Evolutionary conservation across 2,888 invertebrate species (phyloP), one percentile per base, ranked within the genome.

Genomic region (Mechanitis mazaeus): DNA sequence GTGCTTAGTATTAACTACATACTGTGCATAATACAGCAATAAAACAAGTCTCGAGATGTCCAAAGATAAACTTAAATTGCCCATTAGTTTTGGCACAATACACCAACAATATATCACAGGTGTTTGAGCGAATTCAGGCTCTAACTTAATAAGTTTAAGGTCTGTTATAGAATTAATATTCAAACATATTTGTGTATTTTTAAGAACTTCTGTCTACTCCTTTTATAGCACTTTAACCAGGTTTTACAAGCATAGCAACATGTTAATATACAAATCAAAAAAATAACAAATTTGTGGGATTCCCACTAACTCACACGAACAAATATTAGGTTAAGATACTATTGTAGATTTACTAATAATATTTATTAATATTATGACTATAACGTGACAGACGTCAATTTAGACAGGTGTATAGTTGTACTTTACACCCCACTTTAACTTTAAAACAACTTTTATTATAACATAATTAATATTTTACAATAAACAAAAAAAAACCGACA

Each of bases 21-120:
- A 67, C 78, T 77, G 9, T 67, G 69, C 73, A 80, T 79, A 80
- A 81, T 77, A 68, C 61, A 68, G 72, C 74, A 69, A 78, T 78
- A 78, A 76, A 70, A 71, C 75, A 55, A 64, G 69, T 72, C 74
- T 77, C 68, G 59, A 77, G 87, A 87, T 87, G 78, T 79, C 73
- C 64, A 55, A 55, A 76, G 87, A 87, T 87, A 78, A 75, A 66
- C 55, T 72, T 72, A 78, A 83, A 83, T 80, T 74, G 77, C 74
- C 81, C 80, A 84, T 85, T 84, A 81, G 66, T 63, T 63, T 65
- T 59, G 61, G 58, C 62, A 66, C 63, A 65, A 60, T 50, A 28
- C 50, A 50, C 50, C 63, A 61, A 45, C 55, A 61, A 58, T 63
- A 55, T 35, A 61, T 66, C 47, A 50, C 53, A 63, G 54, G 60